Evolutionary conservation across 2,888 invertebrate genomes (phyloP), one percentile per base, ranked within the genome.

Genomic region (Thecophora atra): DNA sequence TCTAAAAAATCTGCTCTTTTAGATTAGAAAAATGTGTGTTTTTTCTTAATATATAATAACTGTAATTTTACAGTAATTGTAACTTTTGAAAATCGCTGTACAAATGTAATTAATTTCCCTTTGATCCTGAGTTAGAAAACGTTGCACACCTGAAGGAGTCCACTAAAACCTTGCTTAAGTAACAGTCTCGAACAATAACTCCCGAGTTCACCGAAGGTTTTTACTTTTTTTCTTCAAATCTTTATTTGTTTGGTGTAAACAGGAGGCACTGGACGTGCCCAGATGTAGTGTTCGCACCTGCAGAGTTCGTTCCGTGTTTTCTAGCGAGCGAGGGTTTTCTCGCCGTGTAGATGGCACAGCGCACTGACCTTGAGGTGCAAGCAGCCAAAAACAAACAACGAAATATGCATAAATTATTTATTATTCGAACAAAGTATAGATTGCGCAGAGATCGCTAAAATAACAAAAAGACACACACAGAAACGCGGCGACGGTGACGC

Each of bases 41-140:
- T n/a, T n/a, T n/a, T n/a, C n/a, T n/a, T n/a, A n/a, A n/a, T n/a
- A n/a, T n/a, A n/a, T n/a, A n/a, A n/a, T n/a, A n/a, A n/a, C n/a
- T n/a, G n/a, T n/a, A n/a, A n/a, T n/a, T n/a, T n/a, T n/a, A n/a
- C n/a, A n/a, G n/a, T n/a, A n/a, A n/a, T n/a, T n/a, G n/a, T n/a
- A n/a, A n/a, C n/a, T n/a, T n/a, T n/a, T n/a, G n/a, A n/a, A n/a
- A n/a, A n/a, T n/a, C n/a, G n/a, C n/a, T n/a, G n/a, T n/a, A n/a
- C n/a, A n/a, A n/a, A n/a, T n/a, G n/a, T n/a, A n/a, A n/a, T 21
- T 63, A 37, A 63, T 15, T 7, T 65, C n/a, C 8, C 44, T 58
- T 30, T 47, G 37, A 64, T 51, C 71, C 71, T 71, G 71, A 71
- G 71, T 71, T 64, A 37, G 28, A 70, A 42, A 71, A 54, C 63